Percentiles rank a stretch among this genome's conserved stretches.
Evolutionary conservation across 37 sponge, comb jelly and placozoan species (phyloP).

Genomic region (Spongia lamella): DNA sequence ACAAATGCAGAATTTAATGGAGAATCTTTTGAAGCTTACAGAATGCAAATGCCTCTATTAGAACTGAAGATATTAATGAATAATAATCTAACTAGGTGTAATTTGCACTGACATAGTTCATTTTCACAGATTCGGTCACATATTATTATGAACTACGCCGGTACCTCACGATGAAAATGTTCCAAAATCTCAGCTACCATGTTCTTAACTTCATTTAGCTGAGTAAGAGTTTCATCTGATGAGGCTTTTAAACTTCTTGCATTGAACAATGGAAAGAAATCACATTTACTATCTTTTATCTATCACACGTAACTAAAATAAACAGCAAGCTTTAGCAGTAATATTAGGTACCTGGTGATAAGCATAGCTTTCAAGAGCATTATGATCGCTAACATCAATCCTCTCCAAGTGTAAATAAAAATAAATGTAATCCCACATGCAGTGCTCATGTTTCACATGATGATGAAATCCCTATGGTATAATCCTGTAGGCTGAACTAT

Average conservation of each 20-base stretch:
- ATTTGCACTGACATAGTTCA: too few species aligned
- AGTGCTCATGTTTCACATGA: conserved; percentile 70
- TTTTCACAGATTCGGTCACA: too few species aligned
- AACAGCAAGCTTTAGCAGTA: too few species aligned
- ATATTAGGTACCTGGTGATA: conserved; percentile 42
- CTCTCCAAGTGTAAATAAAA: conserved; percentile 58
- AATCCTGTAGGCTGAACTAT: too few species aligned
- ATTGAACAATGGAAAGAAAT: conserved; percentile 55
- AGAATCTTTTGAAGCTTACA: too few species aligned
- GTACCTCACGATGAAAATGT: conserved; percentile 27
- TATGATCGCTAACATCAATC: conserved; percentile 64
- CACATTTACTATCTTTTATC: conserved; percentile 39
- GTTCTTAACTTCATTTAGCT: conserved; percentile 44
- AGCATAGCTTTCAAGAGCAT: conserved; percentile 61
- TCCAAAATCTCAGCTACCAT: conserved; percentile 36
- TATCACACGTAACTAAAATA: conserved; percentile 10
- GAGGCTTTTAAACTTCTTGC: conserved; percentile 45
- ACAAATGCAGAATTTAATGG: too few species aligned
- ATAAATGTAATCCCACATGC: conserved; percentile 82
- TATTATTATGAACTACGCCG: too few species aligned
- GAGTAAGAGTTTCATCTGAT: conserved; percentile 35
- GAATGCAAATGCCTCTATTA: too few species aligned
- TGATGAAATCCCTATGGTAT: conserved; percentile 51
- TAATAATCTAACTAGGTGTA: too few species aligned
- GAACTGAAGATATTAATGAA: too few species aligned